Conservation (phyloP, 2,888 invertebrate genomes). For the Lacanobia wlatinum region DNA sequence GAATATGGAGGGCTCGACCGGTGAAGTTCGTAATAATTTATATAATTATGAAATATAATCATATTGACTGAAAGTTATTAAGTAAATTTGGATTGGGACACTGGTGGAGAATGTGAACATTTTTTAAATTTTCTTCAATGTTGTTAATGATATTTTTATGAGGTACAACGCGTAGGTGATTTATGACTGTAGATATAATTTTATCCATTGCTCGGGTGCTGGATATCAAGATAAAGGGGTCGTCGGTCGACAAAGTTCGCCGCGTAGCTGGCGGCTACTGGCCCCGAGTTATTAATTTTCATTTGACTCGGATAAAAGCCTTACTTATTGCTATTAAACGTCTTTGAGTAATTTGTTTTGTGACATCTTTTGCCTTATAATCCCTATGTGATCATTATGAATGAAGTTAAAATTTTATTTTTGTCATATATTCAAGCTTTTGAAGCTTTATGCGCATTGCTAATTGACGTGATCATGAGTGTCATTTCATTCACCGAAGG, state of each 20-base stretch:
- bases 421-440: not conserved
- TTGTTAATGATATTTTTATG: slow-evolving; percentile 20
- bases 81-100: slow-evolving; percentile 23
- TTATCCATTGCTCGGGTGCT: slow-evolving; percentile 60
- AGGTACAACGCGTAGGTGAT: slow-evolving; percentile 46
- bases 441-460: not conserved
- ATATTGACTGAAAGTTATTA: slow-evolving; percentile 51
- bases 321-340: slow-evolving; percentile 68
- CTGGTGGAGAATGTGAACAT: not conserved
- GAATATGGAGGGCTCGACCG: slow-evolving; percentile 63
- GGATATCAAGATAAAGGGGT: slow-evolving; percentile 78
- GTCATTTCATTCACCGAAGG: slow-evolving; percentile 5
- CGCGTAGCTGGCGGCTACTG: slow-evolving; percentile 68
- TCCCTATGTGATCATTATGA: slow-evolving; percentile 13
- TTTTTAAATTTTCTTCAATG: slow-evolving; percentile 4
- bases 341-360: slow-evolving; percentile 65
- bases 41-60: slow-evolving; percentile 61
- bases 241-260: slow-evolving; percentile 73
- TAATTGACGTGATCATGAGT: slow-evolving; percentile 17
- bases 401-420: not conserved
- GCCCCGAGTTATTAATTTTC: slow-evolving; percentile 82
- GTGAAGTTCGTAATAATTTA: slow-evolving; percentile 56
- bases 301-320: slow-evolving; percentile 79
- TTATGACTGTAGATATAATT: slow-evolving; percentile 61
- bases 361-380: slow-evolving; percentile 27